Base-by-base conservation (phyloP, 2,888 invertebrate species). In the Yponomeuta plumbellus region DNA sequence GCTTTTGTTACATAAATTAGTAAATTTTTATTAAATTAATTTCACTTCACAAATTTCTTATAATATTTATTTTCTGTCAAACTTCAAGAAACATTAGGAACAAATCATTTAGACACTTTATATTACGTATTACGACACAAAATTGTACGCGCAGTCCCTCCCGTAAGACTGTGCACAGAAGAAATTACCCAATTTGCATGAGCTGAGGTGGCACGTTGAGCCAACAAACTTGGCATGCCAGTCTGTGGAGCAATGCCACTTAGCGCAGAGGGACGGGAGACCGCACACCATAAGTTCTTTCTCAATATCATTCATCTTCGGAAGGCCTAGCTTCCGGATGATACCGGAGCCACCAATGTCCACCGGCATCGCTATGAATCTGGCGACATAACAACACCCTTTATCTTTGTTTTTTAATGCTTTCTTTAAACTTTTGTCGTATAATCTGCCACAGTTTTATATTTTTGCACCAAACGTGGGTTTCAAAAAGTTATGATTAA, bases 291-390 rank as follows among this genome's bases (percentile, higher is more conserved):
- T 71, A 6, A 80, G 72, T 0, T 75, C 74, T 2, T 84, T 76
- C 73, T 93, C 93, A 4, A 71, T 56, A 1, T 81, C 81, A 10
- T 84, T 84, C 79, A 93, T 80, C 73, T 77, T 82, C 3, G 92
- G 92, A 20, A 93, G 72, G 0, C 92, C 92, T 62, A 85, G 78
- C 73, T 90, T 86, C 69, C 82, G 88, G 10, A 75, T 71, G 64
- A 93, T 86, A 13, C 93, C 93, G 11, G 77, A 79, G 56, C 83
- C 80, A 39, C 85, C 83, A 68, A 93, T 84, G 69, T 88, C 87
- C 69, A 93, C 85, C 2, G 80, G 67, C 72, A 75, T 83, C 13
- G 83, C 86, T 73, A 89, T 79, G 76, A 78, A 91, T 86, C 90
- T 91, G 86, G 69, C 79, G 83, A 77, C 72, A 84, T 77, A 83